Evolutionary conservation across 2,113 vertebrate species (phyloP), one percentile per base, ranked within the genome.

Genomic region (Bostrychus sinensis): DNA sequence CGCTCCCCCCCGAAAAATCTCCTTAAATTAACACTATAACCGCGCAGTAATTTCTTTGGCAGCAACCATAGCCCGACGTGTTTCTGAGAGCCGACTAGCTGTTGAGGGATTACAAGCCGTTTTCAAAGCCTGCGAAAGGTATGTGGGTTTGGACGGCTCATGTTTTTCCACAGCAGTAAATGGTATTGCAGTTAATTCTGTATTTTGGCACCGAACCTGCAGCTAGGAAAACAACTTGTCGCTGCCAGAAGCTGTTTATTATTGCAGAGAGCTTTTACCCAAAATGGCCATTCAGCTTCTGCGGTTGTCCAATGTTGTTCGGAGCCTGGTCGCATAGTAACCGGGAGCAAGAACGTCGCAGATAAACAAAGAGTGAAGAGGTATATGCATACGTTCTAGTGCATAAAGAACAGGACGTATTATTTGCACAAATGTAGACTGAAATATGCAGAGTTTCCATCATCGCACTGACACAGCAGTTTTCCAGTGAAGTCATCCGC

Each of bases 281-380:
- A 88, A 89, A 89, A 90, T 89, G 89, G 89, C 84, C 75, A 89
- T 89, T 86, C 86, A 82, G 87, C 89, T 87, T 83, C 86, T 72
- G 86, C 60, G 75, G 81, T 75, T 20, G 77, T 83, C 78, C 81
- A 12, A 48, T 88, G 87, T 86, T 90, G 79, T 86, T 82, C 81
- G 78, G 80, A 84, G 45, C 45, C 79, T 62, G 66, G 85, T 88
- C 85, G 88, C 84, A 38, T 87, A 53, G 89, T 84, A 87, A 89
- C 89, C 68, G 54, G 23, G 48, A 77, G 76, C 67, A 67, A 46
- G 73, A 76, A 86, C 75, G 76, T 69, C 77, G 77, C 73, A 66
- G 76, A 81, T 64, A 86, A 77, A 82, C 76, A 73, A 26, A 56
- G 60, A 65, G 45, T 32, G 34, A 38, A 32, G 72, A 56, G 58